Evolutionary conservation across 2,797 vertebrate genomes (phyloP), one percentile per base, ranked within the genome.

Genomic region (Adrianichthys oophorus): DNA sequence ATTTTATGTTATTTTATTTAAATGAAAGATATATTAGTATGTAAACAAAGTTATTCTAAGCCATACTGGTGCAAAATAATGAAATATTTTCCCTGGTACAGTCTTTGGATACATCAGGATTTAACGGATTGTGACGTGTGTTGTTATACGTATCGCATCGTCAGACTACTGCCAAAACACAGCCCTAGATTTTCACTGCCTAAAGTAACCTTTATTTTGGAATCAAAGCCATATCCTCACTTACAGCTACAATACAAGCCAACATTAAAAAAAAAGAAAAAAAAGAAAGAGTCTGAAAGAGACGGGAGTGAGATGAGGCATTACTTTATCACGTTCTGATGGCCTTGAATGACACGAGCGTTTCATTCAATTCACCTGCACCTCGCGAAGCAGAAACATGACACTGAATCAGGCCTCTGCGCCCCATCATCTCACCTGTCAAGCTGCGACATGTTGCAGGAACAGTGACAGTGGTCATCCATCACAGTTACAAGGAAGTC

Each of bases 371-470:
- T 70, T 79, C 65, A 68, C 43, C 58, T 61, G 76, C 58, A 70
- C 62, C 48, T 59, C 51, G 55, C 50, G 51, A 60, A 74, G 63
- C 65, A 59, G 56, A 62, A 79, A 77, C 77, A 70, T 65, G 76
- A 78, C 72, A 71, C 65, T 3, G 52, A 54, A 44, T 52, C 19
- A 1, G 10, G 59, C 68, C 74, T 62, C 17, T 41, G 66, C 47
- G 59, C 85, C 82, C 71, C 59, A 72, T 87, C 87, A 80, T 73
- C 65, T 76, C 68, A 74, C 55, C 61, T 56, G 71, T 81, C 72
- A 66, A 50, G 75, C 60, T 62, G 75, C 40, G 57, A 54, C 60
- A 50, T 49, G 63, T 49, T 50, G 59, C 65, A 21, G 41, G 54
- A 45, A 24, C 5, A 55, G 67, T 43, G 74, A 73, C 79, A 52